Evolutionary conservation across 30 jellyfish, hydroid and myxozoan species (phyloP).

Genomic region (Aurelia aurita): DNA sequence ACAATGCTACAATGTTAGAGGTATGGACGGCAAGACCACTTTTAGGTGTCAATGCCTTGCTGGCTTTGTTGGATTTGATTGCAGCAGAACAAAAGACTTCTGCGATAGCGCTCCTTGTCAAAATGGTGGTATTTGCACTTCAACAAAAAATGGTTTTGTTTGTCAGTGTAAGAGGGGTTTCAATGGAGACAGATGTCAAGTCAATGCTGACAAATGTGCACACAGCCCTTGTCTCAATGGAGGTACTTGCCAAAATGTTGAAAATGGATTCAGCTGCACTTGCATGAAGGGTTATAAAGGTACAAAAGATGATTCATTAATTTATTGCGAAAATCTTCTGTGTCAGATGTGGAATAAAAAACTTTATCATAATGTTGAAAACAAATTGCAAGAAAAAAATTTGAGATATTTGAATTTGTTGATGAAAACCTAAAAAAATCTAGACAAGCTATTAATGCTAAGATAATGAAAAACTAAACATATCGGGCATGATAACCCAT

Average conservation of each 20-base stretch:
- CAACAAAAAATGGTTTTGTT: constrained; percentile 46
- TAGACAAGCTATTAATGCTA: too few relatives aligned
- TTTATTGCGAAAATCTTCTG: too few relatives aligned
- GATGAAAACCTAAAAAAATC: too few relatives aligned
- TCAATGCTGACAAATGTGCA: constrained; percentile 76
- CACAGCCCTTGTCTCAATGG: constrained; percentile 88
- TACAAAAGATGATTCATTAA: neutral
- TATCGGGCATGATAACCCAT: too few relatives aligned
- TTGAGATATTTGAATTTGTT: neutral
- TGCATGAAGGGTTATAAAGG: constrained; percentile 67
- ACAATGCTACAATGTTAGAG: constrained; percentile 56
- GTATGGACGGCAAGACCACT: constrained; percentile 41
- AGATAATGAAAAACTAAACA: too few relatives aligned
- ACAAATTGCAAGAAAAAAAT: neutral
- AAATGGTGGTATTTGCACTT: constrained; percentile 79
- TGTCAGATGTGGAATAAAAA: neutral
- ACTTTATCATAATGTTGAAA: neutral
- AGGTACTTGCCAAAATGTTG: constrained; percentile 75
- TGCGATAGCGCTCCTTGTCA: constrained; percentile 86
- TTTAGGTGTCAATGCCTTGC: constrained; percentile 78
- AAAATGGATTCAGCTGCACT: constrained; percentile 46
- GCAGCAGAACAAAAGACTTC: constrained; percentile 69
- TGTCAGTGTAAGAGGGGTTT: constrained; percentile 88
- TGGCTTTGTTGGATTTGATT: constrained; percentile 81
- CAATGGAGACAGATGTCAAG: constrained; percentile 62